Percentiles rank a stretch among this genome's conserved stretches.
Evolutionary conservation across 2,888 invertebrate species (phyloP).

Genomic region (Fragum fragum): DNA sequence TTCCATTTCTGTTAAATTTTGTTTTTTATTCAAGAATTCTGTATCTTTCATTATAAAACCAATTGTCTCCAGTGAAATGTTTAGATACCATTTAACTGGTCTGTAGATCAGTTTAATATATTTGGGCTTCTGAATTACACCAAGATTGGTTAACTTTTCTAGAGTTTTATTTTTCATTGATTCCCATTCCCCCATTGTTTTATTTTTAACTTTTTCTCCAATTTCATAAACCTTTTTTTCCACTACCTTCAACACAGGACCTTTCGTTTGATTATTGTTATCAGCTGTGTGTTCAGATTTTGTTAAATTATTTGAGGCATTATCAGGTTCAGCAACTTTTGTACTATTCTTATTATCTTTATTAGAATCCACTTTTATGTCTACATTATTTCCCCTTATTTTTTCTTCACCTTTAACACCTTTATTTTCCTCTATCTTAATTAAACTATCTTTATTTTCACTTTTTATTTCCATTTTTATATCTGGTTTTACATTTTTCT

Average conservation of each 20-base stretch:
- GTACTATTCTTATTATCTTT: constrained; percentile 5
- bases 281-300: constrained; percentile 16
- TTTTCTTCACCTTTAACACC: background rate
- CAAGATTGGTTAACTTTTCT: constrained; percentile 77
- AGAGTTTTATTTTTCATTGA: constrained; percentile 80
- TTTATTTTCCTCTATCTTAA: background rate
- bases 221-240: constrained; percentile 71
- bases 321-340: constrained; percentile 22
- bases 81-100: constrained; percentile 74
- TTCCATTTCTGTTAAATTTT: constrained; percentile 67
- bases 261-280: constrained; percentile 34
- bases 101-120: constrained; percentile 71
- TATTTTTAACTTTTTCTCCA: constrained; percentile 75
- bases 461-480: background rate
- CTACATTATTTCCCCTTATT: constrained; percentile 2
- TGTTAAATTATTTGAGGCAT: constrained; percentile 21
- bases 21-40: constrained; percentile 76
- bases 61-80: constrained; percentile 78
- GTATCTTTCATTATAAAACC: constrained; percentile 82
- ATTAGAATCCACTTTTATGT: constrained; percentile 4
- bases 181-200: constrained; percentile 74
- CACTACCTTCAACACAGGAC: constrained; percentile 54
- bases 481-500: background rate
- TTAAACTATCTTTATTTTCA: background rate
- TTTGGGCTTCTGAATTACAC: constrained; percentile 72